Base-by-base conservation (phyloP, 2,888 invertebrate species). In the Neocrepidodera transversa region DNA sequence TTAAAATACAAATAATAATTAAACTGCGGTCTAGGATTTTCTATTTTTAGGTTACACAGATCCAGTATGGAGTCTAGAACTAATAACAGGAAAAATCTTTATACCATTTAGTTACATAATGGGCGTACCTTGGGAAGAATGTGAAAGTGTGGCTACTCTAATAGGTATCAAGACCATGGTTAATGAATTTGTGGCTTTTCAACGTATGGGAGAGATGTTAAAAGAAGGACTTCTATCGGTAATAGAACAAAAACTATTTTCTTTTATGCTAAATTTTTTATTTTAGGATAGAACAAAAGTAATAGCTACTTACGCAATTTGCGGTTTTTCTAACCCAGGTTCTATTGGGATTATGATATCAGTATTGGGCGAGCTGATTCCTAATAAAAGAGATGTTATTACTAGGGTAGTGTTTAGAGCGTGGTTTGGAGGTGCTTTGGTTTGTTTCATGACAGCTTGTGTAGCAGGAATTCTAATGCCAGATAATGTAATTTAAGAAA, bases 121-220 rank as follows among this genome's bases (percentile, higher is more conserved):
- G 90, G 98, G 91, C 68, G 86, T 88, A 0, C 86, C 87, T 0
- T 88, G 88, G 88, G 81, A 83, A 0, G 89, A 94, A 66, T 91
- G 91, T 63, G 87, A 88, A 69, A 76, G 82, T 18, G 93, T 97
- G 0, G 96, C 90, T 0, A 85, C 87, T 26, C 82, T 97, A 6
- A 89, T 97, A 40, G 97, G 96, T 0, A 80, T 94, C 14, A 97
- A 97, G 81, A 92, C 92, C 0, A 88, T 94, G 11, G 86, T 95
- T 13, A 97, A 97, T 74, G 97, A 97, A 78, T 96, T 97, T 76
- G 90, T 95, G 0, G 96, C 96, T 0, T 97, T 94, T 76, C 83
- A 90, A 74, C 82, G 87, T 43, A 84, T 97, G 76, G 87, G 88
- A 0, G 81, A 83, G 60, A 86, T 87, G 78, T 13, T 64, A 11